These are phyloP conservation scores for Vireo altiloquus DNA, from an alignment of 2,113 vertebrate genomes.

Conservation along the genomic window DNA sequence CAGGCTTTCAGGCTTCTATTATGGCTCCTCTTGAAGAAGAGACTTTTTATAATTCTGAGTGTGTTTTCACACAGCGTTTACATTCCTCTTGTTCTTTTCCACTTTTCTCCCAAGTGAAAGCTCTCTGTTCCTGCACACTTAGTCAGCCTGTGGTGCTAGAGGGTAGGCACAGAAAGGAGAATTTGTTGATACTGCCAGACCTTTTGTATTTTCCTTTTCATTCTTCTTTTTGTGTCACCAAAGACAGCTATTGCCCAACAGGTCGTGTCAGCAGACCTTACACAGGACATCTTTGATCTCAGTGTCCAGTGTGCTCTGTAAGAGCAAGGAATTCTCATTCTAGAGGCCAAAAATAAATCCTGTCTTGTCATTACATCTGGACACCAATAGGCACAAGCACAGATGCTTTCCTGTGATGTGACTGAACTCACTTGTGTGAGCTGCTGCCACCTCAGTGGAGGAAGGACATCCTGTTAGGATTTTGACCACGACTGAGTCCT, in stretches of 20 bases:
- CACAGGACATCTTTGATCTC: neutral
- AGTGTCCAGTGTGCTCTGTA: neutral
- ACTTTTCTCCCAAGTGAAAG: neutral
- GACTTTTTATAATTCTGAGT: neutral
- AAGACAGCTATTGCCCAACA: neutral
- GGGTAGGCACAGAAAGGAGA: neutral
- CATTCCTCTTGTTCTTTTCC: slow-evolving; percentile 6
- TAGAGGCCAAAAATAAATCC: neutral
- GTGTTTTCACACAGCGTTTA: neutral
- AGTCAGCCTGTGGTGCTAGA: neutral
- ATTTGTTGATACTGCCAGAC: neutral
- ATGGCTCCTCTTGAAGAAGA: neutral
- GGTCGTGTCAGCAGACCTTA: neutral
- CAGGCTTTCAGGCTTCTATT: neutral
- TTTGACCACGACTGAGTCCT: neutral
- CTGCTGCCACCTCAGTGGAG: neutral
- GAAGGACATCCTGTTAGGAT: neutral
- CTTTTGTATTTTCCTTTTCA: neutral
- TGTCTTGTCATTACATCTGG: neutral
- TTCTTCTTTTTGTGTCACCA: neutral
- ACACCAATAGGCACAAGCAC: neutral
- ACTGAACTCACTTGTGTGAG: neutral
- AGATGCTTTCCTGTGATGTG: neutral
- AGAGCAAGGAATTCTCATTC: neutral
- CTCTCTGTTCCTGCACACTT: neutral